phyloP scores from a whole-genome alignment of 1,140 invertebrate genomes.

The Vollenhovia emeryi region DNA sequence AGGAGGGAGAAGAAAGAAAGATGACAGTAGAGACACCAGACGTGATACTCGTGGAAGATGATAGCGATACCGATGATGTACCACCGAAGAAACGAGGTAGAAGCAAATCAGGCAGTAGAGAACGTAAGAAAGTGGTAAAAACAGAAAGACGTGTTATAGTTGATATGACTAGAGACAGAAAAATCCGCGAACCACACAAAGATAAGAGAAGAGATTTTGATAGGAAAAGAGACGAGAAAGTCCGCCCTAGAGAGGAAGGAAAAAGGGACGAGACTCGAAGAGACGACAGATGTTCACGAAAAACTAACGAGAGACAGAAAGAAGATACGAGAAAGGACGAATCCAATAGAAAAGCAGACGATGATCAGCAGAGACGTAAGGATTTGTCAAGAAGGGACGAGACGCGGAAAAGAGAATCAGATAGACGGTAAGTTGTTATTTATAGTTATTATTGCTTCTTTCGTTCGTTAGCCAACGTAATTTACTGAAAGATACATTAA shows the following conservation, averaged over 20 bases:
- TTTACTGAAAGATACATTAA: constrained; percentile 20
- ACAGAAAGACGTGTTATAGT: constrained; percentile 81
- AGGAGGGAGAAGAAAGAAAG: constrained; percentile 70
- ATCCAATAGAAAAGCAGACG: constrained; percentile 78
- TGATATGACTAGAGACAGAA: constrained; percentile 82
- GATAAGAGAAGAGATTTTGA: constrained; percentile 80
- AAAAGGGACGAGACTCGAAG: constrained; percentile 83
- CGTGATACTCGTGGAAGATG: constrained; percentile 83
- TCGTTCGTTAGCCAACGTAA: not conserved
- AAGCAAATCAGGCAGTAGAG: constrained; percentile 78
- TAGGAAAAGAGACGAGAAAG: constrained; percentile 77
- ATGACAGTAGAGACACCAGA: constrained; percentile 78
- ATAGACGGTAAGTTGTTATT: constrained; percentile 75
- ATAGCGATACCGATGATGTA: constrained; percentile 78
- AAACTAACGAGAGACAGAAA: constrained; percentile 77
- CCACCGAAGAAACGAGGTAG: constrained; percentile 76
- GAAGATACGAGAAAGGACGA: constrained; percentile 83
- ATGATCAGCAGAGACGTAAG: constrained; percentile 77
- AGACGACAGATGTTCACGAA: constrained; percentile 78
- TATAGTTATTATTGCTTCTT: not conserved
- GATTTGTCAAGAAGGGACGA: constrained; percentile 78
- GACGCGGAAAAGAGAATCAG: constrained; percentile 79
- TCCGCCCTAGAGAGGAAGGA: constrained; percentile 73
- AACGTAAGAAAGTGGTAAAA: constrained; percentile 80
- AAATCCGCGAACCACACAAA: constrained; percentile 75